Base-by-base conservation (phyloP, 2,888 invertebrate genomes). In the Nomada goodeniana region DNA sequence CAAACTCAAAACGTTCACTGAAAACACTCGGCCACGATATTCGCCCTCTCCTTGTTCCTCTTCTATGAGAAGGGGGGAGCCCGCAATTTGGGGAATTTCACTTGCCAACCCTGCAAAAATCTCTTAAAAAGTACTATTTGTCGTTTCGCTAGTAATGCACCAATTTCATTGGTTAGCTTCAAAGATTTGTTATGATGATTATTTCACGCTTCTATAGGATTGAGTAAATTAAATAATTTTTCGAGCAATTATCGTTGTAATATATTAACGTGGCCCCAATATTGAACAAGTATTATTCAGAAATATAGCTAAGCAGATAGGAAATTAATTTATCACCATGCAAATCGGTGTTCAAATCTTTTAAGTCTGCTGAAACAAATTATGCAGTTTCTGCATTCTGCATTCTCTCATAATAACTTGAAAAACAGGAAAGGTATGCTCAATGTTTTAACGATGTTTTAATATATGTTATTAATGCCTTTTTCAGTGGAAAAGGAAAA, bases 401-500 rank as follows among this genome's bases (percentile, higher is more conserved):
- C 36, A 36, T 52, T 29, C 11, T 36, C 53, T 44, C 7, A 36
- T 36, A 36, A 36, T 36, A 36, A 7, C 36, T 36, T 36, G 36
- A 36, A 36, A 5, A 36, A 36, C 36, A 36, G 18, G 9, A 18
- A 59, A 26, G 1, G 11, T 7, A 57, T 57, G 5, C 2, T 23
- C 2, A 47, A 4, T n/a, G 15, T 26, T 53, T 36, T 20, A 18
- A 63, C 26, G 42, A 59, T 10, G n/a, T 26, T 20, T n/a, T 42
- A 59, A 55, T 9, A 3, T 5, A 20, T 50, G 18, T 55, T 70
- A 36, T 50, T 47, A 55, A 72, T 13, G 9, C 3, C 36, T 20
- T 53, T 64, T 95, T 83, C 90, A 96, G 95, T 96, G 96, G 96
- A 96, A 96, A 92, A 95, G 95, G 86, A 96, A 96, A 91, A 94